phyloP scores from a whole-genome alignment of 1,140 invertebrate species.

The Hylaeus volcanicus region DNA sequence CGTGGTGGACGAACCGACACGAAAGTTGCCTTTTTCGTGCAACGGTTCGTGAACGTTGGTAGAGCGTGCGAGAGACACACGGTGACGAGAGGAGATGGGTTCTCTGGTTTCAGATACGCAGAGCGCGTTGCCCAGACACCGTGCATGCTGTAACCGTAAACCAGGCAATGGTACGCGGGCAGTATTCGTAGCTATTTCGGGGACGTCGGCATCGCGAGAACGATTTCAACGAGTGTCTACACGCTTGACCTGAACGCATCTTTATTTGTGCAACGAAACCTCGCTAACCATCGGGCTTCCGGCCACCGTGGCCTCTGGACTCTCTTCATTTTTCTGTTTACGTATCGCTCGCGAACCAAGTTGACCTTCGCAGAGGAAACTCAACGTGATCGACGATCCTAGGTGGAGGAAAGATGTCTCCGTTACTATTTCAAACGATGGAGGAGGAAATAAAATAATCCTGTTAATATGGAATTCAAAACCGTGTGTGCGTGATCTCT shows the following conservation, averaged over 20 bases:
- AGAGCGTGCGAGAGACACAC: constrained; percentile 27
- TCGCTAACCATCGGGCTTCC: constrained; percentile 17
- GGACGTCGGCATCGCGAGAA: constrained; percentile 62
- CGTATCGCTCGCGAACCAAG: too few species aligned
- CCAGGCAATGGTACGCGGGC: constrained; percentile 63
- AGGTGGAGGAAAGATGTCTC: too few species aligned
- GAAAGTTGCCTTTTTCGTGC: constrained; percentile 45
- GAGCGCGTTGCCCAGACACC: constrained; percentile 65
- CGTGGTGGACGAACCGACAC: neutral
- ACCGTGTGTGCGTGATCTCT: too few species aligned
- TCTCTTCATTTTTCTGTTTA: neutral
- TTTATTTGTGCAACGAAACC: constrained; percentile 51
- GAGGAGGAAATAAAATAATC: too few species aligned
- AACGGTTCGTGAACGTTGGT: constrained; percentile 41
- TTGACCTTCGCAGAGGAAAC: too few species aligned
- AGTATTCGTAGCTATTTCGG: constrained; percentile 66
- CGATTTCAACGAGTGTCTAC: constrained; percentile 64
- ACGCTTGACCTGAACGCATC: constrained; percentile 62
- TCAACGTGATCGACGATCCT: too few species aligned
- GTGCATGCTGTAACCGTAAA: constrained; percentile 67
- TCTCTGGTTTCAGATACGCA: constrained; percentile 67
- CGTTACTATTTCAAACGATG: too few species aligned
- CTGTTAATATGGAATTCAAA: too few species aligned
- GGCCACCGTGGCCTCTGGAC: neutral
- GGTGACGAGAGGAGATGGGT: constrained; percentile 51